These are phyloP conservation scores for Metallyticus violacea DNA, from an alignment of 2,888 invertebrate genomes.

Conservation along the genomic window DNA sequence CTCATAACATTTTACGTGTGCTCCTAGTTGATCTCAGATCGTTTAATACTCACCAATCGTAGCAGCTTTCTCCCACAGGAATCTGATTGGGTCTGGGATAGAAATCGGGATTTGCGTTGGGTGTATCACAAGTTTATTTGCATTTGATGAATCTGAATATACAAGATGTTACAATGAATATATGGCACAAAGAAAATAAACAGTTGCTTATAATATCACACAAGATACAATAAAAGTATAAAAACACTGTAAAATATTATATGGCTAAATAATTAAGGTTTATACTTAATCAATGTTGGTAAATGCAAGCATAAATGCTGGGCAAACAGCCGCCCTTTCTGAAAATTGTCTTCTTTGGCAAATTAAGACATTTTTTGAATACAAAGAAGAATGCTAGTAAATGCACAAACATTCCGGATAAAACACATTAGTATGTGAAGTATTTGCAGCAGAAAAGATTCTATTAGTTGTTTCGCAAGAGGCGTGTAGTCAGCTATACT, in stretches of 20 bases:
- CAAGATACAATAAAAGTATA: neutral
- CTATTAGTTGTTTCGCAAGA: too few species aligned
- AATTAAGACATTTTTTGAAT: neutral
- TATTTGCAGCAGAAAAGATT: too few species aligned
- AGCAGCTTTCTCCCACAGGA: too few species aligned
- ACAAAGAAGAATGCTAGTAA: too few species aligned
- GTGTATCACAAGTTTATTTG: neutral
- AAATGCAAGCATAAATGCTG: neutral
- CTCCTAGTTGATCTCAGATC: too few species aligned
- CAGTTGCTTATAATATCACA: neutral
- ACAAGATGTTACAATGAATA: neutral
- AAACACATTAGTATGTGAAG: too few species aligned
- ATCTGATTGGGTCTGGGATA: neutral
- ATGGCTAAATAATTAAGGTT: neutral
- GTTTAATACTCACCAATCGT: too few species aligned
- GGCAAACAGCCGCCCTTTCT: too few species aligned
- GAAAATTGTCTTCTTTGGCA: neutral
- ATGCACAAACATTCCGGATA: too few species aligned
- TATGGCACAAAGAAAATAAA: neutral
- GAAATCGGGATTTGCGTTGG: neutral
- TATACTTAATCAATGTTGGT: neutral
- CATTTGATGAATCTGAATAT: neutral
- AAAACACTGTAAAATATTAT: neutral
- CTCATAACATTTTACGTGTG: too few species aligned
- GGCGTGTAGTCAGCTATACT: too few species aligned